phyloP scores from a whole-genome alignment of 2,888 invertebrate species.

The Cylindroiulus punctatus region DNA sequence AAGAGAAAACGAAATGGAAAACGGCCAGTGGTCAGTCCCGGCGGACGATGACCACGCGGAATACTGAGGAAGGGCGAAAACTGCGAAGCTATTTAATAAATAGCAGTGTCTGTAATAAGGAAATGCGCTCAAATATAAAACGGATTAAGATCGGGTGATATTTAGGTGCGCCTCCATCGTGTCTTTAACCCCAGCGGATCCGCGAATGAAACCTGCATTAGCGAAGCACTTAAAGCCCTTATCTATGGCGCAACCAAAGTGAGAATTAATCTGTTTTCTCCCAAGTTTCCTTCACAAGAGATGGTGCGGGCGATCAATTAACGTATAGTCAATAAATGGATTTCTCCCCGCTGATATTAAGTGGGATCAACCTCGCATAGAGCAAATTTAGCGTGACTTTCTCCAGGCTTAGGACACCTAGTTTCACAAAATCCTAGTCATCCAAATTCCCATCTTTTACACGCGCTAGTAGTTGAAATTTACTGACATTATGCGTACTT shows the following conservation, averaged over 20 bases:
- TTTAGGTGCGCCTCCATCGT: not conserved
- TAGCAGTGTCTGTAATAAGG: constrained; percentile 13
- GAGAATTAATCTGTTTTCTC: constrained; percentile 33
- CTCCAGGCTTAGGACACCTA: too few species aligned
- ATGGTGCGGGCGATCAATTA: constrained; percentile 45
- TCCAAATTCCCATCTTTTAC: too few species aligned
- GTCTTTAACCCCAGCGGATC: not conserved
- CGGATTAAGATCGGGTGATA: not conserved
- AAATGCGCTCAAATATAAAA: not conserved
- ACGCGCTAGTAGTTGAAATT: too few species aligned
- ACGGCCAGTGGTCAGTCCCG: not conserved
- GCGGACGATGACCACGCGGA: constrained; percentile 2
- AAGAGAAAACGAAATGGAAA: constrained; percentile 8
- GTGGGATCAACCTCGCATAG: not conserved
- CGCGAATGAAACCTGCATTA: not conserved
- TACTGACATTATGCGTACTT: too few species aligned
- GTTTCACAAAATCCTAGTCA: too few species aligned
- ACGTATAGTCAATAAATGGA: not conserved
- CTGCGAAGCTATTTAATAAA: constrained; percentile 30
- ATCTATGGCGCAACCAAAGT: not conserved
- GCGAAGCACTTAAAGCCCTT: not conserved
- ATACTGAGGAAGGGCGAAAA: constrained; percentile 7
- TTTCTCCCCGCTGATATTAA: not conserved
- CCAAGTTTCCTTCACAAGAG: not conserved
- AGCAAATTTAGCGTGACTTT: not conserved